phyloP scores from a whole-genome alignment of 2,888 invertebrate species.

The Tuta absoluta region DNA sequence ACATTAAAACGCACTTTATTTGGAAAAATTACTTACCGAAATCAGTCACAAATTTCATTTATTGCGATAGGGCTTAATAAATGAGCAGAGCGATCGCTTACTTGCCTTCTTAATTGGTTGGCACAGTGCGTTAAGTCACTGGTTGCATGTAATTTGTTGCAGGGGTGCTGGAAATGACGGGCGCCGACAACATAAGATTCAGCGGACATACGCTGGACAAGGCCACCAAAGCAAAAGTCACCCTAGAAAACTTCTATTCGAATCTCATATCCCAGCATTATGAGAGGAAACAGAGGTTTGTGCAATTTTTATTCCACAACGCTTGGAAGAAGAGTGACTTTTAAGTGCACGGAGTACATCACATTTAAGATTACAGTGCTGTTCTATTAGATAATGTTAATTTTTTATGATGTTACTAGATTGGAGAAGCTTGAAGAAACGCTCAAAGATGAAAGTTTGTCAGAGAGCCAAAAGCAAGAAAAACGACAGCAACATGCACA shows the following conservation, averaged over 20 bases:
- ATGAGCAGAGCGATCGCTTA: too few species aligned
- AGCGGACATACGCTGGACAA: constrained; percentile 99
- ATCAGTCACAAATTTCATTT: too few species aligned
- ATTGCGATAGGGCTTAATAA: too few species aligned
- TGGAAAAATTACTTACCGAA: too few species aligned
- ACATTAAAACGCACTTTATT: too few species aligned
- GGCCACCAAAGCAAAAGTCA: constrained; percentile 99
- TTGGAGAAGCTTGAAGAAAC: constrained; percentile 97
- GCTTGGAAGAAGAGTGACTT: background rate
- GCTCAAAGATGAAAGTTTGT: constrained; percentile 96
- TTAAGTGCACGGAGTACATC: too few species aligned
- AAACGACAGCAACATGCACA: constrained; percentile 97
- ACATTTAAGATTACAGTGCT: background rate
- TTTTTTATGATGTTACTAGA: constrained; percentile 58
- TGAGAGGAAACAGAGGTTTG: constrained; percentile 95
- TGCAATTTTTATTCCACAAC: constrained; percentile 26
- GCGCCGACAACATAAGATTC: constrained; percentile 93
- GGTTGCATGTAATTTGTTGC: constrained; percentile 45
- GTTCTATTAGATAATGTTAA: background rate
- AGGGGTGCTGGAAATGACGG: constrained; percentile 93
- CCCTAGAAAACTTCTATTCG: constrained; percentile 99
- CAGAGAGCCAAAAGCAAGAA: constrained; percentile 96
- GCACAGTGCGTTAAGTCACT: background rate
- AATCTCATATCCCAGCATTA: constrained; percentile 98
- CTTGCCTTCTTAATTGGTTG: too few species aligned